Percentiles rank a stretch among this genome's conserved stretches.
Conservation (phyloP, 2,113 vertebrate genomes). For the Macquaria ambigua region DNA sequence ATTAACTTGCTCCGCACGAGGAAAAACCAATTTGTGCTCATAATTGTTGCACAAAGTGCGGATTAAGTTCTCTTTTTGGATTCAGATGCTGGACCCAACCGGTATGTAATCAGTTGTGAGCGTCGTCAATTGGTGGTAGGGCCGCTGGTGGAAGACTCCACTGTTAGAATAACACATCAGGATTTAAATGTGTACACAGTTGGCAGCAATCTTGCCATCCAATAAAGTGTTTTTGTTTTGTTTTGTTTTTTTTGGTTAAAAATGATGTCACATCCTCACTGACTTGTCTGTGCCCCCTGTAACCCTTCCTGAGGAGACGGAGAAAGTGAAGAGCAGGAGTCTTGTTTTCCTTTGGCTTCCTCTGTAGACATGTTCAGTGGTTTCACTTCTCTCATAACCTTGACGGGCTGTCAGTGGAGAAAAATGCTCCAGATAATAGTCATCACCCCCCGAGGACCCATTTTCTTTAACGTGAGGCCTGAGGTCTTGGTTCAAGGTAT, state of each 20-base stretch:
- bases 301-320: conserved; percentile 49
- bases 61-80: conserved; percentile 18
- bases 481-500: conserved; percentile 29
- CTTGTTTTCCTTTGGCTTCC: conserved; percentile 57
- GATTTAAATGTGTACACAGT: conserved; percentile 14
- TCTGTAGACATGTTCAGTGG: conserved; percentile 47
- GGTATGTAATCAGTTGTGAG: neutral
- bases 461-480: conserved; percentile 14
- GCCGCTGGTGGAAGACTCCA: neutral
- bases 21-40: conserved; percentile 48
- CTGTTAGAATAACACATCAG: neutral
- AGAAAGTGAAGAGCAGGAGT: conserved; percentile 61
- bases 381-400: conserved; percentile 64
- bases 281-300: conserved; percentile 22
- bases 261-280: conserved; percentile 49
- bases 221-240: neutral
- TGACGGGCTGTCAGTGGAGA: conserved; percentile 33
- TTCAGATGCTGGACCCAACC: neutral
- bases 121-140: neutral
- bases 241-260: conserved; percentile 13
- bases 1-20: conserved; percentile 50
- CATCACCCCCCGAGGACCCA: conserved; percentile 14
- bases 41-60: conserved; percentile 41
- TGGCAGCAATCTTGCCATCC: neutral
- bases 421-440: conserved; percentile 37